These are phyloP conservation scores for Drosophila melanosoma DNA, from an alignment of 2,888 invertebrate genomes.

Conservation along the genomic window DNA sequence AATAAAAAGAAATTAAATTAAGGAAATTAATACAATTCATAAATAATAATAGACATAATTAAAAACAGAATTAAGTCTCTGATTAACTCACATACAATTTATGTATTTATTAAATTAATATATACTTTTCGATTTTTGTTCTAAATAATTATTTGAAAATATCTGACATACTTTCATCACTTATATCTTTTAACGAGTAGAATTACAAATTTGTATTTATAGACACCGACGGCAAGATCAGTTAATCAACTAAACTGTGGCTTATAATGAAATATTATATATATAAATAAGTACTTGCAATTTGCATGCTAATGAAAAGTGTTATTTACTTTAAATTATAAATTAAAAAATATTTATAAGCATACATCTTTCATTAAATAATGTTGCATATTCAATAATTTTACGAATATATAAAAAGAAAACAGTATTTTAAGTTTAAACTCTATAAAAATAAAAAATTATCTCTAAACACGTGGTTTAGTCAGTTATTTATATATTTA, in stretches of 20 bases:
- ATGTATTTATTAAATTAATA: neutral
- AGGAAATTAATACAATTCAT: slow-evolving; percentile 52
- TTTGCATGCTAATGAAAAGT: neutral
- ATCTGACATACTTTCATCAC: neutral
- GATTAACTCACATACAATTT: neutral
- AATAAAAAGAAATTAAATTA: slow-evolving; percentile 52
- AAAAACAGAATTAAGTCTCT: slow-evolving; percentile 15
- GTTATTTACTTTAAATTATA: neutral
- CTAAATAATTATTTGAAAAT: neutral
- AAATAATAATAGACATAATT: slow-evolving; percentile 29
- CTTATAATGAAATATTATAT: neutral
- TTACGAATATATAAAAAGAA: neutral
- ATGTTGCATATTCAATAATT: neutral
- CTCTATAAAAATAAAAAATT: neutral
- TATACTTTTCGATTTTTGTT: neutral
- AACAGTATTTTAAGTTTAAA: neutral
- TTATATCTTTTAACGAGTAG: neutral
- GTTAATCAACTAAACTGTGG: neutral
- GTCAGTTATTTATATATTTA: neutral
- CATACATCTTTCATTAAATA: neutral
- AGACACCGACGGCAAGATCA: neutral
- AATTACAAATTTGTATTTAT: neutral
- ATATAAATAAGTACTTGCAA: neutral
- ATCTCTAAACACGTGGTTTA: neutral
- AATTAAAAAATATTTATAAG: neutral